These are phyloP conservation scores for Rattus rattus DNA, from an alignment of 2,113 vertebrate species.

Conservation along the genomic window DNA sequence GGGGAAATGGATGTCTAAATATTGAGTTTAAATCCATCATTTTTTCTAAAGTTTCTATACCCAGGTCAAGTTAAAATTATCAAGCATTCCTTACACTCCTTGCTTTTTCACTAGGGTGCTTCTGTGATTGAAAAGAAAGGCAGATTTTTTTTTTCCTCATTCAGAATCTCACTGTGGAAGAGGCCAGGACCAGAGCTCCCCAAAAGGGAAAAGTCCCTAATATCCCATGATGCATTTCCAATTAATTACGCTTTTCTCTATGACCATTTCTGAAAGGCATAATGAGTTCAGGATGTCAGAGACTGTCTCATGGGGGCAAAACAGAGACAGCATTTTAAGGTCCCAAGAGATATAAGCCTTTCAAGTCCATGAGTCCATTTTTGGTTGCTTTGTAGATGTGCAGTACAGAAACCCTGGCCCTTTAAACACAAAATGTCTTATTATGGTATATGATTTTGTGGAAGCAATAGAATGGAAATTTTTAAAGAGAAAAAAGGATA, in stretches of 20 bases:
- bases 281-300: neutral
- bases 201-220: neutral
- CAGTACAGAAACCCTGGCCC: neutral
- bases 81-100: neutral
- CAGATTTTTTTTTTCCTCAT: too few species aligned
- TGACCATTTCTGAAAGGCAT: neutral
- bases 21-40: neutral
- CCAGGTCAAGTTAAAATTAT: neutral
- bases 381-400: neutral
- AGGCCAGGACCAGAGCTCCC: neutral
- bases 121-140: neutral
- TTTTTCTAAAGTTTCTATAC: neutral
- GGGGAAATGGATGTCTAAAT: neutral
- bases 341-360: conserved; percentile 29
- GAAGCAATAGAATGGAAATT: conserved; percentile 1
- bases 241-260: neutral
- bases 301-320: neutral
- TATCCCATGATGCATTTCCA: neutral
- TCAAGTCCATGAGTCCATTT: neutral
- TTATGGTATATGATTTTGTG: neutral
- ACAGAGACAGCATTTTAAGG: neutral
- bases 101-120: neutral
- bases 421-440: conserved; percentile 1
- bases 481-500: conserved; percentile 15
- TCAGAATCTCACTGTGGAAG: neutral